Evolutionary conservation across 30 jellyfish, hydroid and myxozoan species (phyloP), one percentile per base, ranked within the genome.

Genomic region (Turritopsis rubra): DNA sequence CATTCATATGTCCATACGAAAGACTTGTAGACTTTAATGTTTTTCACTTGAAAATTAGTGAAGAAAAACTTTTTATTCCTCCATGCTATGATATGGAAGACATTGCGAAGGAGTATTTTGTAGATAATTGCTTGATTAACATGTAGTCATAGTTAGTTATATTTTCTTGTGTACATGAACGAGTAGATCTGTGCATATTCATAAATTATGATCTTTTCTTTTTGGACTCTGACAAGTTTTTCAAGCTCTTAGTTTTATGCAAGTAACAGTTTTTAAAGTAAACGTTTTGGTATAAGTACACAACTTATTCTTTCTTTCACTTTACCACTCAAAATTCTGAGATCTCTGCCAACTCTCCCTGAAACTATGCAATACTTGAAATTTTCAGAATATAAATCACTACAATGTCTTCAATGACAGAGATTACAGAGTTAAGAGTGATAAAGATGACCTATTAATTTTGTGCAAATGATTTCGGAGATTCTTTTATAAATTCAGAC

Each of bases 11-110:
- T 28, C 52, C 75, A 8, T 72, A 82, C 60, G 89, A 82, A n/a
- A 52, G 85, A 1, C 80, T 72, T 52, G 90, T 84, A 21, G 90
- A 84, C 72, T 84, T 31, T 60, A 73, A 84, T 54, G 90, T 84
- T 8, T 73, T 52, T 75, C 90, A 84, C 72, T 52, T 82, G 74
- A 73, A 84, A 25, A 52, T 41, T 41, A 41, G 60, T 41, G 60
- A 41, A 41, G 60, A 41, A 41, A 41, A 41, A 41, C 60, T 41
- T 41, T 41, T 41, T 13, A 41, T 41, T 41, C 13, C 60, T 41
- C 60, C 60, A 41, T 41, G 60, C 60, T 41, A 5, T 41, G 60
- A 41, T 41, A 41, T 41, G 60, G 60, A 41, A 41, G 60, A 41
- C 60, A 41, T 41, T 41, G 60, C 60, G 60, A 41, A 41, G 60